Evolutionary conservation across 2,797 vertebrate genomes (phyloP).

Genomic region (Alca torda): DNA sequence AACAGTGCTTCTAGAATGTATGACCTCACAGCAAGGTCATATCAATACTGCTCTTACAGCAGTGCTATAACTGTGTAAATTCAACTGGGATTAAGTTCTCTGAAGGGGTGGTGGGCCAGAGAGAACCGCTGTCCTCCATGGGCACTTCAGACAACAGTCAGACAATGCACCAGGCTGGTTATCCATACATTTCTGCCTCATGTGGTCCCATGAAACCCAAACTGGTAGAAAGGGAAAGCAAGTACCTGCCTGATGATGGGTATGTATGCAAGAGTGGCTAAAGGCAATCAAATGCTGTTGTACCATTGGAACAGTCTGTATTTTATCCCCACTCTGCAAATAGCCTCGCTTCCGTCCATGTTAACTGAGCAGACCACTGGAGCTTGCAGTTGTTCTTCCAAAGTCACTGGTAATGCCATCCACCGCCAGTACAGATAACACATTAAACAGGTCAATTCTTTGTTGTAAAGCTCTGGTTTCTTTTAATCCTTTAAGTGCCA

Average conservation of each 20-base stretch:
- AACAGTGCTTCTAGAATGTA: neutral
- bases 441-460: neutral
- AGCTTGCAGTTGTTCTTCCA: neutral
- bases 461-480: neutral
- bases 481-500: slow-evolving; percentile 25
- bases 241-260: neutral
- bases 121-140: rapidly evolving
- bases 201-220: neutral
- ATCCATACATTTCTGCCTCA: neutral
- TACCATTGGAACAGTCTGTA: neutral
- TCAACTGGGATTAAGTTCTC: neutral
- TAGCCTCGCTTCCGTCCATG: neutral
- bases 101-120: neutral
- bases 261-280: neutral
- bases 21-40: neutral
- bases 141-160: neutral
- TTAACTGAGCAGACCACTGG: neutral
- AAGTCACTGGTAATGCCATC: neutral
- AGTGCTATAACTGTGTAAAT: neutral
- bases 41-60: neutral
- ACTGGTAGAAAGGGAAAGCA: neutral
- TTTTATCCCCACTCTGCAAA: neutral
- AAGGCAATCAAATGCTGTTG: neutral
- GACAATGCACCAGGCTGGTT: neutral
- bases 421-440: neutral